A percentile compares a stretch with the other conserved stretches of the same genome.
These are phyloP conservation scores for Epinotia demarniana DNA, from an alignment of 2,888 invertebrate species.

Conservation along the genomic window DNA sequence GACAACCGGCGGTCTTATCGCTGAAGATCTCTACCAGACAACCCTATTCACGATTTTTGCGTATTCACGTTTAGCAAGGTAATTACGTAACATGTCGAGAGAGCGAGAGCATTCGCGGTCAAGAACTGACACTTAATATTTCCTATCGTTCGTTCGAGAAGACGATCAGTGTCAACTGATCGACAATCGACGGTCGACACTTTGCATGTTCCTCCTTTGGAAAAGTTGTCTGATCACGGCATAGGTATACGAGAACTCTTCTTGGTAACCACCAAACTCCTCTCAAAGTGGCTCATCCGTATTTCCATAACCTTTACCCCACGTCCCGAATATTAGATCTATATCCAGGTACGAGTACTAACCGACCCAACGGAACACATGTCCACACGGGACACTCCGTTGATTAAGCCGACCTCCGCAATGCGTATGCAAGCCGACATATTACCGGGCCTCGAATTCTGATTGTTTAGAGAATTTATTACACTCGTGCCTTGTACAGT, in stretches of 20 bases:
- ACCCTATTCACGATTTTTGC: too few relatives aligned
- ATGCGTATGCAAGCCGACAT: conserved; percentile 83
- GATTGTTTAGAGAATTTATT: conserved; percentile 85
- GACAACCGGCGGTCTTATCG: too few relatives aligned
- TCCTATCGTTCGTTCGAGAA: too few relatives aligned
- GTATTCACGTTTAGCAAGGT: too few relatives aligned
- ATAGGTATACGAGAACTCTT: not conserved
- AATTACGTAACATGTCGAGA: too few relatives aligned
- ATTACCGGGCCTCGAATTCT: conserved; percentile 84
- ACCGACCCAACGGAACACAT: conserved; percentile 26
- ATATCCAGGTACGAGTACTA: conserved; percentile 17
- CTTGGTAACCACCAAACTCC: not conserved
- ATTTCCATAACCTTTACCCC: conserved; percentile 6
- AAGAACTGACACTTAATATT: too few relatives aligned
- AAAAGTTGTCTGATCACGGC: not conserved
- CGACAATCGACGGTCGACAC: too few relatives aligned
- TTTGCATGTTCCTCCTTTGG: not conserved
- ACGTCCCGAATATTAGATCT: conserved; percentile 19
- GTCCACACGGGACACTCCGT: conserved; percentile 70
- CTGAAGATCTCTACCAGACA: too few relatives aligned
- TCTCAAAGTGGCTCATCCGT: conserved; percentile 6
- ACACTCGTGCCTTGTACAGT: conserved; percentile 83
- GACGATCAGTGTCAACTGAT: too few relatives aligned
- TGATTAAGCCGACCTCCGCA: conserved; percentile 83
- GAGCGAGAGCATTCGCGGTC: too few relatives aligned